Conservation (phyloP, 2,888 invertebrate species). For the Hoplodrina blanda region DNA sequence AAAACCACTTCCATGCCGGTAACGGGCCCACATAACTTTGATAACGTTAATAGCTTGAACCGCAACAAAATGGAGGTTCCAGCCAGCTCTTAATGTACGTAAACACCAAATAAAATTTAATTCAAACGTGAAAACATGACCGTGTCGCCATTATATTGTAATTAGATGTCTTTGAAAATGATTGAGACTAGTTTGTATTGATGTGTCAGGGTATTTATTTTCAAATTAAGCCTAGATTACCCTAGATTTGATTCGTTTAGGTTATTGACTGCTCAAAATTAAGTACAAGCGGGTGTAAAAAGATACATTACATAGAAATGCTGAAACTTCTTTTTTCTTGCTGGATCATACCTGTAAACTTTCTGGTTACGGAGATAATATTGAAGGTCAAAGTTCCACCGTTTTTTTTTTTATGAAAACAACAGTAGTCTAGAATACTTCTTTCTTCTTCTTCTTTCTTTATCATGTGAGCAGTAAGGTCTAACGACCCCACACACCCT, state of each 20-base stretch:
- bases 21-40: slow-evolving; percentile 52
- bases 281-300: background rate
- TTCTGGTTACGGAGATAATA: no score
- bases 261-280: background rate
- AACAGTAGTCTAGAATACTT: no score
- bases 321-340: no score
- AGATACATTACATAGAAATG: no score
- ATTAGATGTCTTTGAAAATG: background rate
- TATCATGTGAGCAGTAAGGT: no score
- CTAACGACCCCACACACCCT: no score
- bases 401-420: no score
- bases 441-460: no score
- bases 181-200: background rate
- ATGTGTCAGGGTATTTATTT: slow-evolving; percentile 3
- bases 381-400: no score
- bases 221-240: background rate
- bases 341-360: no score
- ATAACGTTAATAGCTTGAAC: slow-evolving; percentile 58
- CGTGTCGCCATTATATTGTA: background rate
- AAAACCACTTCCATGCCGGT: slow-evolving; percentile 58
- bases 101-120: slow-evolving; percentile 41
- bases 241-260: background rate
- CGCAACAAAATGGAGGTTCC: slow-evolving; percentile 35
- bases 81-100: slow-evolving; percentile 3
- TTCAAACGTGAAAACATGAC: slow-evolving; percentile 16